Evolutionary conservation across 2,888 invertebrate genomes (phyloP).

Genomic region (Drosophila affinis): DNA sequence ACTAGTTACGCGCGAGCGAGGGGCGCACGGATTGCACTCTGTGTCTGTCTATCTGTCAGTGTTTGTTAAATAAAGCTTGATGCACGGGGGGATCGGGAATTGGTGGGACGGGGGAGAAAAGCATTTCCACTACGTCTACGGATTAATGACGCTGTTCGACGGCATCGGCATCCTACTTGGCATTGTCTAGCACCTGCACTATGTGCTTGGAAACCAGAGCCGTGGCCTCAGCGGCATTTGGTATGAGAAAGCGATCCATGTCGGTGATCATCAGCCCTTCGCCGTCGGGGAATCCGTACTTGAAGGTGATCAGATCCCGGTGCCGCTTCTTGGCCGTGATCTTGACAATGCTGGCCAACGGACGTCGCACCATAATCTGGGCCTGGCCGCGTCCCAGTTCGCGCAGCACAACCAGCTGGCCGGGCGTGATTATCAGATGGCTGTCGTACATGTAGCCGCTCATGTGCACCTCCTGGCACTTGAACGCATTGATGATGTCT

Average conservation of each 20-base stretch:
- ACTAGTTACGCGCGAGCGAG: constrained; percentile 35
- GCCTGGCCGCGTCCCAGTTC: constrained; percentile 90
- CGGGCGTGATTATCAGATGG: constrained; percentile 92
- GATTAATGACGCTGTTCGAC: too few species aligned
- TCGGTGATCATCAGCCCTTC: constrained; percentile 92
- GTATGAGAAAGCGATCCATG: constrained; percentile 96
- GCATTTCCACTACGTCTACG: constrained; percentile 9
- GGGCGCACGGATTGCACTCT: constrained; percentile 56
- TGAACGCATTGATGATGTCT: constrained; percentile 93
- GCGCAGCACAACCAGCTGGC: constrained; percentile 93
- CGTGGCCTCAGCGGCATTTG: constrained; percentile 95
- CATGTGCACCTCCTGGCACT: constrained; percentile 95
- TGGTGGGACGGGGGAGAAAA: constrained; percentile 15
- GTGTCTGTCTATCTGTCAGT: constrained; percentile 28
- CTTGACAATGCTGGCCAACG: constrained; percentile 95
- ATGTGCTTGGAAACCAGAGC: constrained; percentile 95
- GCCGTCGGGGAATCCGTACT: constrained; percentile 94
- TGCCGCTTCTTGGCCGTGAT: constrained; percentile 98
- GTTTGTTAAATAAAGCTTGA: constrained; percentile 28
- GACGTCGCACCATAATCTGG: constrained; percentile 93
- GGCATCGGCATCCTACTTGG: constrained; percentile 69
- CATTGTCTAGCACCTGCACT: constrained; percentile 85
- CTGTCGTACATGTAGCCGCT: constrained; percentile 95
- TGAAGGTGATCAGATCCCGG: constrained; percentile 98
- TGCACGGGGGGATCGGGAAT: neutral